A percentile compares a stretch with the other conserved stretches of the same genome.
phyloP scores from a whole-genome alignment of 1,140 invertebrate genomes.

The Cydia strobilella region DNA sequence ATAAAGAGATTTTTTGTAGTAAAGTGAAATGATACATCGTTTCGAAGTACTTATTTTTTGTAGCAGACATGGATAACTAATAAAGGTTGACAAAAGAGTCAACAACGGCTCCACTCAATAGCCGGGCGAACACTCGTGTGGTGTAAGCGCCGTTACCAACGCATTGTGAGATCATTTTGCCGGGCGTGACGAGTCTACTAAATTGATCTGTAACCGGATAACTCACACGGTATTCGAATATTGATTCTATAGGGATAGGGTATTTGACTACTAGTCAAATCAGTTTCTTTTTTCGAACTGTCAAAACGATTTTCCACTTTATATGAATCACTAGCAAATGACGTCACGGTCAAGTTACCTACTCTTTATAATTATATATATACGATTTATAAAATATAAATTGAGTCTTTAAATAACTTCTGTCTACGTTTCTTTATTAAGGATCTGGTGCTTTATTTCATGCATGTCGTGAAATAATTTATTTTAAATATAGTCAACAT shows the following conservation, averaged over 20 bases:
- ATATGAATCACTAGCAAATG: too few relatives aligned
- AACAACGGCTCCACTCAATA: slow-evolving; percentile 40
- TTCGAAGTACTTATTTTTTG: slow-evolving; percentile 39
- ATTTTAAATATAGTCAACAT: too few relatives aligned
- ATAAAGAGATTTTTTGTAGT: neutral
- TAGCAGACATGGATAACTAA: slow-evolving; percentile 49
- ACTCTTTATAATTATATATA: too few relatives aligned
- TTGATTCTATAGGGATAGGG: neutral
- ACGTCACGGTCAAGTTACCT: too few relatives aligned
- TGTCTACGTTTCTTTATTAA: too few relatives aligned
- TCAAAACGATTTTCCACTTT: too few relatives aligned
- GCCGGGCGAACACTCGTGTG: slow-evolving; percentile 19
- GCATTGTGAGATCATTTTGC: slow-evolving; percentile 49
- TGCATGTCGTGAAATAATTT: too few relatives aligned
- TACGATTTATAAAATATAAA: too few relatives aligned
- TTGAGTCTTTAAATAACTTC: too few relatives aligned
- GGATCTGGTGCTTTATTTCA: too few relatives aligned
- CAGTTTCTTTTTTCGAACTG: too few relatives aligned
- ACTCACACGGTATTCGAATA: neutral
- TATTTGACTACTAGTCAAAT: too few relatives aligned
- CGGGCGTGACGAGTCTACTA: slow-evolving; percentile 49
- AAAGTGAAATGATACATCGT: slow-evolving; percentile 38
- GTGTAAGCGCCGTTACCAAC: slow-evolving; percentile 32
- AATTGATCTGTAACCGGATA: slow-evolving; percentile 20
- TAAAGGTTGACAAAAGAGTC: slow-evolving; percentile 46